Conservation (phyloP, 2,113 vertebrate genomes). For the Furnarius figulus region DNA sequence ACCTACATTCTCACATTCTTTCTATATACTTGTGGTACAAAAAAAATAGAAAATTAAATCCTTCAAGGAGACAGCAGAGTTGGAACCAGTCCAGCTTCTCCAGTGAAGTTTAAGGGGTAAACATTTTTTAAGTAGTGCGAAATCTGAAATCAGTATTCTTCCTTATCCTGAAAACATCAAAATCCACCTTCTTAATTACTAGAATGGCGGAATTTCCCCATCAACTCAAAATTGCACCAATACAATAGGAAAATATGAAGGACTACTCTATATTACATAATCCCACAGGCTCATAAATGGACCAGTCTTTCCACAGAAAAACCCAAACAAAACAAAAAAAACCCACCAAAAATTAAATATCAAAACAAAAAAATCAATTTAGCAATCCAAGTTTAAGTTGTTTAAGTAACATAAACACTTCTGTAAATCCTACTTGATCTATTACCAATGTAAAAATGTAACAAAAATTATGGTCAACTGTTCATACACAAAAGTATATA, state of each 20-base stretch:
- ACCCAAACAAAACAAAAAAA: neutral
- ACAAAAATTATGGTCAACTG: neutral
- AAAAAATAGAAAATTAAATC: neutral
- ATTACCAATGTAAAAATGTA: neutral
- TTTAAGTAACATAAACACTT: neutral
- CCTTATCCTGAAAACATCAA: neutral
- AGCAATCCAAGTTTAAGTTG: neutral
- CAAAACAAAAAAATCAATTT: neutral
- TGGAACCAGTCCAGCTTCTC: neutral
- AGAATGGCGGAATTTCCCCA: neutral
- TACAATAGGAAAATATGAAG: neutral
- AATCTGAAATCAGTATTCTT: neutral
- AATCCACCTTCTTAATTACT: neutral
- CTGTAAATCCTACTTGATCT: neutral
- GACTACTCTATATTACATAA: neutral
- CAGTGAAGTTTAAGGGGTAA: neutral
- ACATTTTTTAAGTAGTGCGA: neutral
- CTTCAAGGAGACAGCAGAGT: neutral
- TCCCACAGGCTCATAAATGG: neutral
- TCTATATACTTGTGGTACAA: neutral
- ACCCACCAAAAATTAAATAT: neutral
- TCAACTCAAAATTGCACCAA: conserved; percentile 6
- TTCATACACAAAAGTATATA: neutral
- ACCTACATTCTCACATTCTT: neutral
- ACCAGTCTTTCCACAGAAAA: neutral